Base-by-base conservation (phyloP, 2,113 vertebrate species). In the Macquaria ambigua region DNA sequence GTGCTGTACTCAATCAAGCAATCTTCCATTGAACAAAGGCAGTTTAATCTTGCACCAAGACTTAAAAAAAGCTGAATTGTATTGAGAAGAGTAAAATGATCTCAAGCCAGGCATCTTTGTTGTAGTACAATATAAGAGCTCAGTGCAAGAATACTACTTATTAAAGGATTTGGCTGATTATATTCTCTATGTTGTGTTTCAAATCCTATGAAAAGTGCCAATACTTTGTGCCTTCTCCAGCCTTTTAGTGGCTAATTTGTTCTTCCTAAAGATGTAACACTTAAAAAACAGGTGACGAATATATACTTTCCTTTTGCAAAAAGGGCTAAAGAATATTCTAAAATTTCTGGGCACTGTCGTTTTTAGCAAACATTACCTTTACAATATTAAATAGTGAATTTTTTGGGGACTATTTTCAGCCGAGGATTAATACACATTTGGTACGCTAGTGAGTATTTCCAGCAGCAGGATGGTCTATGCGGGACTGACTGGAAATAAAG, bases 11-110 rank as follows among this genome's bases (percentile, higher is more conserved):
- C 25, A 61, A 68, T 39, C 31, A 70, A 56, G 41, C 5, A 56
- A 46, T 71, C 64, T 31, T 48, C 55, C 12, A 25, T 31, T 63
- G 53, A 59, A 72, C 70, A 72, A 71, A 79, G 4, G 20, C 10
- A 37, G 52, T 73, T 43, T 74, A 56, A 69, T 82, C 37, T 77
- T 28, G 5, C 37, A 39, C 43, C 25, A 37, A 63, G 34, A 68
- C 52, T 59, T 70, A 52, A 68, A 48, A 77, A 55, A 62, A 68
- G 18, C 21, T 58, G 14, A 41, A 55, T n/a, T 63, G 55, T 25
- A 16, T 31, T 4, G 2, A 20, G 53, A 23, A n/a, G 16, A 63
- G 23, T 52, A 41, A 53, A 81, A 46, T 8, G 2, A 78, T 69
- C 12, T 53, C 10, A 70, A 23, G 7, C 2, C 53, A 70, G 34